These are phyloP conservation scores for Rhagonycha lutea DNA, from an alignment of 2,888 invertebrate species.

Conservation along the genomic window DNA sequence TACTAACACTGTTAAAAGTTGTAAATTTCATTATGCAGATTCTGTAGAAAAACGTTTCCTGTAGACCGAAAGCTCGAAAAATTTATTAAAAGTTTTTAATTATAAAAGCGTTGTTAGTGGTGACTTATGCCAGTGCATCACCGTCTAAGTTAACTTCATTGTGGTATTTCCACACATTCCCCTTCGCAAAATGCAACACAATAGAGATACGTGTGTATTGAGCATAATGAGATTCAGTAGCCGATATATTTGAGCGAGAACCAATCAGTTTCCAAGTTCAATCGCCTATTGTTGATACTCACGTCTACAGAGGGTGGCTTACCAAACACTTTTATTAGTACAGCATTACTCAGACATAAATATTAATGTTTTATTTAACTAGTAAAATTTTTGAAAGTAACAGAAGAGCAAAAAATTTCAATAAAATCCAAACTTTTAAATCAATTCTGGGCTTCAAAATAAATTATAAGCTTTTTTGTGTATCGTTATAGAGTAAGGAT, in stretches of 20 bases:
- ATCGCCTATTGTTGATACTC: conserved; percentile 45
- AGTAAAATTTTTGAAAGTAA: not conserved
- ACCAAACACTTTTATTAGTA: conserved; percentile 32
- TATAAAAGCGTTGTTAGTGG: not conserved
- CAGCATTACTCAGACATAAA: conserved; percentile 16
- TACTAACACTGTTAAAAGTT: not conserved
- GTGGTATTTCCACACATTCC: conserved; percentile 38
- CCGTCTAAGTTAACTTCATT: conserved; percentile 20
- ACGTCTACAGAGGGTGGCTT: conserved; percentile 33
- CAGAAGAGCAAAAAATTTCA: not conserved
- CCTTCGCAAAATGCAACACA: conserved; percentile 41
- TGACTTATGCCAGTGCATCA: conserved; percentile 9
- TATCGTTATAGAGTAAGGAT: conserved; percentile 46
- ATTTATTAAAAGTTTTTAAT: not conserved
- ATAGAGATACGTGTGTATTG: conserved; percentile 49
- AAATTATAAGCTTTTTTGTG: conserved; percentile 36
- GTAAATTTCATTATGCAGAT: not conserved
- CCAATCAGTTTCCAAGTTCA: conserved; percentile 49
- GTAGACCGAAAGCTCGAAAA: too few species aligned
- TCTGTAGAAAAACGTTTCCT: too few species aligned
- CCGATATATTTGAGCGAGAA: conserved; percentile 44
- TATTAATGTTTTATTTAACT: not conserved
- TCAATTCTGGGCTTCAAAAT: conserved; percentile 10
- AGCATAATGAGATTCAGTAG: conserved; percentile 50
- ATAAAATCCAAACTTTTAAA: not conserved